Percentiles rank a stretch among this genome's conserved stretches.
These are phyloP conservation scores for Phalacrocorax carbo DNA, from an alignment of 2,113 vertebrate genomes.

Conservation along the genomic window DNA sequence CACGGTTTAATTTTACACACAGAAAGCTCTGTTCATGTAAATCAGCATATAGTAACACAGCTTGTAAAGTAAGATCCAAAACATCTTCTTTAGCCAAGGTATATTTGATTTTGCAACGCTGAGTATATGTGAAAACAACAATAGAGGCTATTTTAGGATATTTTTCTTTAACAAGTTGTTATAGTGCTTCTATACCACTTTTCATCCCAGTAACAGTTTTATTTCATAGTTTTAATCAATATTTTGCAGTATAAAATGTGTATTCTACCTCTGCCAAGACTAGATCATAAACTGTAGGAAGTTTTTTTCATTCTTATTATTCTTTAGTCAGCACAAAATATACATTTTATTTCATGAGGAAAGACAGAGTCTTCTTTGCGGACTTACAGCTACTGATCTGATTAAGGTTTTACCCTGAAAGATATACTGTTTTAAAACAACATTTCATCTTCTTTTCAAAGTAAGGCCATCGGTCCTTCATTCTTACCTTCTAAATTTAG, in stretches of 20 bases:
- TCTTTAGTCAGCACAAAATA: not conserved
- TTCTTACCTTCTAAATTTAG: not conserved
- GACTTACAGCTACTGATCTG: not conserved
- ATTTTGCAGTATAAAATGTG: not conserved
- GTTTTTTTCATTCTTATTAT: not conserved
- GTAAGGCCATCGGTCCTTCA: not conserved
- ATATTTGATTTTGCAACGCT: not conserved
- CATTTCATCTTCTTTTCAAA: not conserved
- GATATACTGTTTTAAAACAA: not conserved
- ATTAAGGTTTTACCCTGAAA: not conserved
- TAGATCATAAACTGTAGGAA: not conserved
- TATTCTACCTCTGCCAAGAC: not conserved
- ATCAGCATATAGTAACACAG: not conserved
- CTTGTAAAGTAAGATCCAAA: not conserved
- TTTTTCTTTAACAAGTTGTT: not conserved
- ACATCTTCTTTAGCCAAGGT: not conserved
- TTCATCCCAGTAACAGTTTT: conserved; percentile 18
- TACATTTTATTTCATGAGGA: not conserved
- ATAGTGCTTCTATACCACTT: not conserved
- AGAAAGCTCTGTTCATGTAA: not conserved
- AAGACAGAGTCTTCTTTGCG: not conserved
- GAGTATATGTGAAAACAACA: not conserved
- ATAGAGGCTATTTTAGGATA: not conserved
- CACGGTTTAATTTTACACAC: not conserved
- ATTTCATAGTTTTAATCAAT: conserved; percentile 46